Percentiles rank a stretch among this genome's conserved stretches.
These are phyloP conservation scores for Cavia aperea DNA, from an alignment of 2,113 vertebrate genomes.

Conservation along the genomic window DNA sequence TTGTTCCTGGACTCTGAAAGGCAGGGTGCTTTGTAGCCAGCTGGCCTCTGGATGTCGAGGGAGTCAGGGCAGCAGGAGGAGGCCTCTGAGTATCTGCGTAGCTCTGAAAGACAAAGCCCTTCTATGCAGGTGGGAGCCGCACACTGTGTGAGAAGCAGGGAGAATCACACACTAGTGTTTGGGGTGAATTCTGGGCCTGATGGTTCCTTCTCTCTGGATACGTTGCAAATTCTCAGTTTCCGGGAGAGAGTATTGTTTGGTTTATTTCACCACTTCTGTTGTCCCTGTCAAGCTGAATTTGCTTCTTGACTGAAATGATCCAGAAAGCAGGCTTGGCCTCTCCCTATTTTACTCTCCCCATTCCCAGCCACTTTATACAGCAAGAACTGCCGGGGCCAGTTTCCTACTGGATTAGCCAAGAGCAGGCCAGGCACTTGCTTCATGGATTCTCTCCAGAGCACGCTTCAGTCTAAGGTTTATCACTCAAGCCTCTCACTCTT, in stretches of 20 bases:
- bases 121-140: too few relatives aligned
- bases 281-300: background rate
- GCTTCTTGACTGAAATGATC: background rate
- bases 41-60: background rate
- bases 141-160: background rate
- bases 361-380: background rate
- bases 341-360: background rate
- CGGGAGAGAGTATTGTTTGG: background rate
- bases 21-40: background rate
- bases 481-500: background rate
- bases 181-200: background rate
- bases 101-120: background rate
- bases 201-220: background rate
- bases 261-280: background rate
- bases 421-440: background rate
- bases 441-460: background rate
- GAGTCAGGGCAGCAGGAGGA: background rate
- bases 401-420: background rate
- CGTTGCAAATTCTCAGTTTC: background rate
- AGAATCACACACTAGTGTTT: rapidly evolving
- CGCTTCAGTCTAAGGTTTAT: background rate
- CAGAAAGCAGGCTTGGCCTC: background rate
- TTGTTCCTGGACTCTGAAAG: background rate
- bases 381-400: background rate
- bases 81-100: background rate